Conservation (phyloP, 2,113 vertebrate species). For the Peromyscus maniculatus region DNA sequence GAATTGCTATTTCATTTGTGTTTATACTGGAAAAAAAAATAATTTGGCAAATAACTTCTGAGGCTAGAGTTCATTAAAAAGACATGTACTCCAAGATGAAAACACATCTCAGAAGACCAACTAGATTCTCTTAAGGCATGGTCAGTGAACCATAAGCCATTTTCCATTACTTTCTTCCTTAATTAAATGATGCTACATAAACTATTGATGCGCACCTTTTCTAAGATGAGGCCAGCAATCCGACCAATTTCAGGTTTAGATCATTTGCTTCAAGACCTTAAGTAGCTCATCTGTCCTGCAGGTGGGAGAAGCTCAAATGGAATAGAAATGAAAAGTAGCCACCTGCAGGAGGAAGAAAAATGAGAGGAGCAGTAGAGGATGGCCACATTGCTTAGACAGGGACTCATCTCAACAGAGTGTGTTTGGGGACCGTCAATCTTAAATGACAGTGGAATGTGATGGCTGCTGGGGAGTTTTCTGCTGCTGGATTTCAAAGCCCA, state of each 20-base stretch:
- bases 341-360: slow-evolving; percentile 43
- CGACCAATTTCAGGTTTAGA: slow-evolving; percentile 43
- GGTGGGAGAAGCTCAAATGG: slow-evolving; percentile 62
- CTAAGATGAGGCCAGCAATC: slow-evolving; percentile 15
- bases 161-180: slow-evolving; percentile 68
- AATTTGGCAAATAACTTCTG: slow-evolving; percentile 33
- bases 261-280: neutral
- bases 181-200: slow-evolving; percentile 67
- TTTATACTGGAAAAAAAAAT: neutral
- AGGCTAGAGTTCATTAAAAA: slow-evolving; percentile 58
- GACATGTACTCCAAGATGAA: slow-evolving; percentile 24
- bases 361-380: neutral
- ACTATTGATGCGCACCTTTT: slow-evolving; percentile 52
- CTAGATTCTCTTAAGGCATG: slow-evolving; percentile 40
- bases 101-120: slow-evolving; percentile 44
- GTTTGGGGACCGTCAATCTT: neutral
- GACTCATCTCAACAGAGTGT: neutral
- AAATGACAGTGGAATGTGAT: neutral
- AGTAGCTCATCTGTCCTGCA: slow-evolving; percentile 69
- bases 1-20: slow-evolving; percentile 14
- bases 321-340: slow-evolving; percentile 44
- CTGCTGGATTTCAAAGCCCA: neutral
- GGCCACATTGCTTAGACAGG: slow-evolving; percentile 35
- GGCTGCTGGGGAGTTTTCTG: neutral
- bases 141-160: slow-evolving; percentile 63